These are phyloP conservation scores for Dicrostonyx torquatus DNA, from an alignment of 2,797 vertebrate genomes.

Conservation along the genomic window DNA sequence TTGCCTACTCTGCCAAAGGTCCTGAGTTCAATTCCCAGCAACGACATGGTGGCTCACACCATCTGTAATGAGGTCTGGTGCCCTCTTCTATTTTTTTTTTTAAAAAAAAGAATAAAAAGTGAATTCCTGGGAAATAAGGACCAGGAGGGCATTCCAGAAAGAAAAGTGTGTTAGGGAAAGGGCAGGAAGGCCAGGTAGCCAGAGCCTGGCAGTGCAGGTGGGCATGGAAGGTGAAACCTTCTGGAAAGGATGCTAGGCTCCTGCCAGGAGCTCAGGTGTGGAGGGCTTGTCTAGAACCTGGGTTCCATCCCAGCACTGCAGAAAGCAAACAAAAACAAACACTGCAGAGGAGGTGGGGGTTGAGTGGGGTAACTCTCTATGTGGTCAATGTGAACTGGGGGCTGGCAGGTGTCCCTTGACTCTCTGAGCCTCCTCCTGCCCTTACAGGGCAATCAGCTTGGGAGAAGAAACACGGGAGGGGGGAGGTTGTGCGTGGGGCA, in stretches of 20 bases:
- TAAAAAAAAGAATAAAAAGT: background rate
- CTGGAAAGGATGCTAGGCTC: background rate
- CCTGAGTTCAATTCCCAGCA: no score
- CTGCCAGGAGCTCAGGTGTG: background rate
- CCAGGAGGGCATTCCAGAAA: background rate
- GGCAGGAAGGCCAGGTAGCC: no score
- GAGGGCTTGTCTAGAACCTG: background rate
- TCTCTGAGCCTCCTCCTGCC: no score
- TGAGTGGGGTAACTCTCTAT: fast-evolving
- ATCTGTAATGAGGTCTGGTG: no score
- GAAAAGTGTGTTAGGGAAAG: background rate
- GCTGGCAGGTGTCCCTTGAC: background rate
- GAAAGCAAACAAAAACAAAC: background rate
- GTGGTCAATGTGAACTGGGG: background rate
- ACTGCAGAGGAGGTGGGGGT: background rate
- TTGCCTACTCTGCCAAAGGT: no score
- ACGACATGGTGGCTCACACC: no score
- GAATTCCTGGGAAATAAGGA: background rate
- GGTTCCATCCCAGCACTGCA: background rate
- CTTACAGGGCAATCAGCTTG: no score
- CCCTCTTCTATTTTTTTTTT: no score
- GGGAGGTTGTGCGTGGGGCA: background rate
- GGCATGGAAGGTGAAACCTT: background rate
- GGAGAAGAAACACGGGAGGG: background rate
- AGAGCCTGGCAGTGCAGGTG: fast-evolving